Base-by-base conservation (phyloP, 2,797 vertebrate species). In the Pseudocheirus occidentalis region DNA sequence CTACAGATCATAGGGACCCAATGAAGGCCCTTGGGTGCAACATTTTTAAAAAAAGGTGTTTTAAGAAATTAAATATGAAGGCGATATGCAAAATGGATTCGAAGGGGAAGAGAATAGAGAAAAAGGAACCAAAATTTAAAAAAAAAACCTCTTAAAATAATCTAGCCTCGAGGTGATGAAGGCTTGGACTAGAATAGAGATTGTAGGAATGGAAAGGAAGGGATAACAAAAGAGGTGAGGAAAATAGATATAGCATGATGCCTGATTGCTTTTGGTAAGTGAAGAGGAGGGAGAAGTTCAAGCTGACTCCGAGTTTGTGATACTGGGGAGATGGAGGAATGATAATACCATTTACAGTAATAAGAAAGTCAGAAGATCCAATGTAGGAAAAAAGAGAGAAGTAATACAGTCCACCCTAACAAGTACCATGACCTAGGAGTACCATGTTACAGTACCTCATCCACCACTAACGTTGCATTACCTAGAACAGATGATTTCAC, bases 11-110 rank as follows among this genome's bases (percentile, higher is more conserved):
- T 14, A n/a, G 29, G 46, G 34, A 93, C 4, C 4, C 81, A 94
- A 11, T 53, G 29, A 55, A 90, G 92, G 34, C 18, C 50, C 93
- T 95, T 95, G 54, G 73, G 58, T 59, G 14, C 31, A 92, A 66
- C 13, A 62, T 34, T 59, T 59, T 59, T 29, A 4, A n/a, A 34
- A 66, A 56, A 57, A 18, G 73, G 73, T 11, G 5, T 92, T 95
- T 92, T 24, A 53, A n/a, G 1, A 56, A 95, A 91, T 92, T 59
- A 46, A 81, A 94, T 66, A 18, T 95, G 50, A 18, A 50, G 16
- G 3, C 55, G 12, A 2, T 58, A 53, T 34, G 10, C 16, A 94
- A 34, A 18, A 90, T 9, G 28, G n/a, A 81, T 59, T 62, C 40
- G 58, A 66, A 55, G 21, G 46, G 27, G 91, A 91, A 55, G 28